These are phyloP conservation scores for Pempheris klunzingeri DNA, from an alignment of 2,797 vertebrate species.

Conservation along the genomic window DNA sequence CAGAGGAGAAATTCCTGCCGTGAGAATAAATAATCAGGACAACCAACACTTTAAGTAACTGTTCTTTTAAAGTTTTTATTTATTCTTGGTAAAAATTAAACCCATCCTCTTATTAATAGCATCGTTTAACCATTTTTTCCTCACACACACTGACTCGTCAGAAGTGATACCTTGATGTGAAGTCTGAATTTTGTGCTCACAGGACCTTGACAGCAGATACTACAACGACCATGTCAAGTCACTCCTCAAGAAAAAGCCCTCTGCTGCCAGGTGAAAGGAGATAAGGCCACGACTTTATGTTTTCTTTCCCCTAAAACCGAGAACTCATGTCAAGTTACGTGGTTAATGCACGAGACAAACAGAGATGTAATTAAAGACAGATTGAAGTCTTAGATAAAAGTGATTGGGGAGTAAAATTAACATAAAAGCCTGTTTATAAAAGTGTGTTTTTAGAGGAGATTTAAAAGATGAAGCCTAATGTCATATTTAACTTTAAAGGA, in stretches of 20 bases:
- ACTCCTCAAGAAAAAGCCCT: constrained; percentile 85
- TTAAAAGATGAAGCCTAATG: no score
- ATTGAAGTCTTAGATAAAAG: no score
- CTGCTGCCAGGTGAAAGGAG: constrained; percentile 81
- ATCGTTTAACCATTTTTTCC: no score
- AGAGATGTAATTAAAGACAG: no score
- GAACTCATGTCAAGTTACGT: no score
- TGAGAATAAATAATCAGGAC: not conserved
- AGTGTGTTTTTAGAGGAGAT: no score
- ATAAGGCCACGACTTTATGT: not conserved
- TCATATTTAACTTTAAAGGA: not conserved
- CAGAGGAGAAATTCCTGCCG: not conserved
- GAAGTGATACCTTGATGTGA: not conserved
- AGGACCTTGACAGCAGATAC: constrained; percentile 88
- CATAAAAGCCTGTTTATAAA: no score
- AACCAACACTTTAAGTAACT: not conserved
- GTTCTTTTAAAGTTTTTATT: not conserved
- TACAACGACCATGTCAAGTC: constrained; percentile 90
- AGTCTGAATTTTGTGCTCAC: constrained; percentile 1
- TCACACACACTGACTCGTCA: not conserved
- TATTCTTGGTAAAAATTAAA: not conserved
- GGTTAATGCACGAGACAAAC: no score
- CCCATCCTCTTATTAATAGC: not conserved
- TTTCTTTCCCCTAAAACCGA: no score
- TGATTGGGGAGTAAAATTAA: no score